Evolutionary conservation across 1,140 invertebrate species (phyloP).

Genomic region (Penaeus vannamei): DNA sequence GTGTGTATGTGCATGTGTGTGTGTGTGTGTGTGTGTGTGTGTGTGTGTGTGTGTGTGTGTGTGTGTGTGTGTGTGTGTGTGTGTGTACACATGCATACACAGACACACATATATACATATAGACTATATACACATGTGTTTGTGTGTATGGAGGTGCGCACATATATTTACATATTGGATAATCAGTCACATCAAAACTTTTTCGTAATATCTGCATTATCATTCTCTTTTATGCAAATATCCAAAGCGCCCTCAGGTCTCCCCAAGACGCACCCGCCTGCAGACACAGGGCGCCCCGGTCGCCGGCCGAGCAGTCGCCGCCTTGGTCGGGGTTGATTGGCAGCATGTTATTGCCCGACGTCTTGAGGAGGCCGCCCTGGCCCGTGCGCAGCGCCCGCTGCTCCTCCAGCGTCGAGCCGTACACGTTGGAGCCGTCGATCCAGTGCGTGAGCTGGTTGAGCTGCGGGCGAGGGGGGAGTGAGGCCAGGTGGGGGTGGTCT

Average conservation of each 20-base stretch:
- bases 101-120: too few species aligned
- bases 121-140: too few species aligned
- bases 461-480: constrained; percentile 68
- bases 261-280: constrained; percentile 37
- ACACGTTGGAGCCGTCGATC: constrained; percentile 74
- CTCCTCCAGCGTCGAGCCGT: constrained; percentile 75
- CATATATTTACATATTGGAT: too few species aligned
- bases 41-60: too few species aligned
- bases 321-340: constrained; percentile 50
- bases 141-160: too few species aligned
- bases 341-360: constrained; percentile 45
- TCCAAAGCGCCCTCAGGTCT: background rate
- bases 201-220: background rate
- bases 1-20: too few species aligned
- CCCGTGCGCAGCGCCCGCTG: constrained; percentile 70
- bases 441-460: constrained; percentile 75
- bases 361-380: constrained; percentile 69
- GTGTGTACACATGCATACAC: too few species aligned
- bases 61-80: too few species aligned
- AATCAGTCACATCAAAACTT: background rate
- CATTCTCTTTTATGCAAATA: background rate
- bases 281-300: constrained; percentile 42
- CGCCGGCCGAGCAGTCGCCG: constrained; percentile 45
- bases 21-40: too few species aligned
- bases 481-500: background rate